Conservation (phyloP, 1,140 invertebrate species). For the Pachypeltis micranthus region DNA sequence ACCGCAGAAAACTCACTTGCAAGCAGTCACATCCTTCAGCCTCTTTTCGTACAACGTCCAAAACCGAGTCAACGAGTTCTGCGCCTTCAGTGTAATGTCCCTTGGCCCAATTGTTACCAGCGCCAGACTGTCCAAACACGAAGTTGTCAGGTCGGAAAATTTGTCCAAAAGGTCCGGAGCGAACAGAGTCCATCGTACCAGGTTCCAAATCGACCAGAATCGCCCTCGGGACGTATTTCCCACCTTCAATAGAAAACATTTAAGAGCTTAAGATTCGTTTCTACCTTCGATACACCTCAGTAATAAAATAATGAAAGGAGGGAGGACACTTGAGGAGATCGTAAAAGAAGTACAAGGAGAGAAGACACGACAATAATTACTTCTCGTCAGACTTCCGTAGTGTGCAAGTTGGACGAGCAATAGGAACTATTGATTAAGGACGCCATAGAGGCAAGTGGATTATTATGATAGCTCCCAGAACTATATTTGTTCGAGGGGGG, state of each 20-base stretch:
- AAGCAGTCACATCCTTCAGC: conserved; percentile 82
- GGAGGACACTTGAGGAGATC: no score
- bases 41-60: conserved; percentile 63
- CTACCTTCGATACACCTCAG: no score
- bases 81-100: conserved; percentile 92
- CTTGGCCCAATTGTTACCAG: conserved; percentile 60
- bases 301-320: no score
- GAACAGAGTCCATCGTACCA: conserved; percentile 54
- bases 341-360: no score
- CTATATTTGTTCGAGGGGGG: no score
- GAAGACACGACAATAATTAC: no score
- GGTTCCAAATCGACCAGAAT: conserved; percentile 59
- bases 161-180: conserved; percentile 62
- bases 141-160: conserved; percentile 81
- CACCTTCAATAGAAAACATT: conserved; percentile 36
- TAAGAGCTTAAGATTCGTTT: no score
- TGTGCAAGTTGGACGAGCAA: no score
- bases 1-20: conserved; percentile 28
- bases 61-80: conserved; percentile 47
- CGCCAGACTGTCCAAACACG: conserved; percentile 44
- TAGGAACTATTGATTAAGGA: no score
- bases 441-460: no score
- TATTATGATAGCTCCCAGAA: no score
- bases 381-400: no score
- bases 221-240: conserved; percentile 55